A percentile compares a stretch with the other conserved stretches of the same genome.
These are phyloP conservation scores for Serinus canaria DNA, from an alignment of 2,113 vertebrate species.

Conservation along the genomic window DNA sequence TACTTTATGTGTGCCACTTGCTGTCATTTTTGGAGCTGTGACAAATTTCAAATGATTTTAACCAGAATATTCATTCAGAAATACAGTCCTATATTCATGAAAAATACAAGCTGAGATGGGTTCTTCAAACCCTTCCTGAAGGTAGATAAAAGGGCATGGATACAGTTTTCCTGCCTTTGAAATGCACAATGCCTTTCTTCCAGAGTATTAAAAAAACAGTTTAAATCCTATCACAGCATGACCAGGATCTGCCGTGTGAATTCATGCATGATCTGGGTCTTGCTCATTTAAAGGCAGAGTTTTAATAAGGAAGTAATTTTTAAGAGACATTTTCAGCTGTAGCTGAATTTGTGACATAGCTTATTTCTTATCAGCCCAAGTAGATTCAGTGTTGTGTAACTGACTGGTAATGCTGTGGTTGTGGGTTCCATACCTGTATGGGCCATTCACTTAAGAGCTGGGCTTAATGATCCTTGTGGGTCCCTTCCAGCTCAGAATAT, in stretches of 20 bases:
- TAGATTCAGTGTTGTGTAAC: background rate
- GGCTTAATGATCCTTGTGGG: background rate
- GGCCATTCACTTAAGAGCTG: background rate
- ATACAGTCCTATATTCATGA: background rate
- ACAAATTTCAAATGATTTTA: background rate
- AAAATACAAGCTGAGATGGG: background rate
- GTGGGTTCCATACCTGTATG: accelerated
- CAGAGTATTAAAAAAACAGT: background rate
- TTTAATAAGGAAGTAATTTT: background rate
- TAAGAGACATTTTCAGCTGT: background rate
- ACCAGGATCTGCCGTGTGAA: background rate
- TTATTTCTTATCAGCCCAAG: background rate
- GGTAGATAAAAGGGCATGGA: background rate
- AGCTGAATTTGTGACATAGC: background rate
- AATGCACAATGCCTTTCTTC: background rate
- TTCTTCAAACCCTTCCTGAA: background rate
- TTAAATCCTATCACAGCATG: accelerated
- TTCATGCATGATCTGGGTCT: background rate
- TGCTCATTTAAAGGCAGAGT: background rate
- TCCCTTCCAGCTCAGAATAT: background rate
- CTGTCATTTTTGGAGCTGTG: background rate
- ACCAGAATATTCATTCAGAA: background rate
- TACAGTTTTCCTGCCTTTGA: background rate
- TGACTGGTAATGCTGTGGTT: background rate
- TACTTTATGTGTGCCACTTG: background rate